Evolutionary conservation across 1,140 invertebrate species (phyloP), one percentile per base, ranked within the genome.

Genomic region (Sycobia sp.): DNA sequence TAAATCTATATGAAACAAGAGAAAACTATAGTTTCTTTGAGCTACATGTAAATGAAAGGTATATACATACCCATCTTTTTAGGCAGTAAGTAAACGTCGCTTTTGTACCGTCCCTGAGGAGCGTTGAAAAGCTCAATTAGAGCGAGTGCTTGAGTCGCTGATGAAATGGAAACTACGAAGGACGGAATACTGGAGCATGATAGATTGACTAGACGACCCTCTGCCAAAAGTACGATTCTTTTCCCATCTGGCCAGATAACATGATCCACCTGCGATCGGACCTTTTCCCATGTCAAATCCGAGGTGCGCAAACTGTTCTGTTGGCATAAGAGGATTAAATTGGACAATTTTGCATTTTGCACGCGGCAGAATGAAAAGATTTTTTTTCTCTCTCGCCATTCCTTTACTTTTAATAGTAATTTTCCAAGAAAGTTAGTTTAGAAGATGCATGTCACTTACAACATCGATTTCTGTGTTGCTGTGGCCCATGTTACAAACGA

Each of bases 401-500:
- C n/a, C n/a, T n/a, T n/a, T n/a, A n/a, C n/a, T n/a, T n/a, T n/a
- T n/a, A n/a, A n/a, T n/a, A n/a, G n/a, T n/a, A n/a, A n/a, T n/a
- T n/a, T n/a, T n/a, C n/a, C n/a, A n/a, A 39, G 14, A 39, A 39
- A 10, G 14, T 39, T 39, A 5, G 36, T 46, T 46, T 25, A 36
- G 38, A 10, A 16, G 8, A 50, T 4, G 13, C 32, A n/a, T n/a
- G n/a, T 56, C 67, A 87, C 89, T 82, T 85, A 93, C 92, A 65
- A 98, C 93, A 86, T 98, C 96, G 69, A 98, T 96, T 86, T 98
- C 96, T 16, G 95, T 98, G 82, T 98, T 98, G 51, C 94, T 97
- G 82, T 98, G 96, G 0, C 96, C 96, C 95, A 98, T 98, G 82
- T 98, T 98, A 81, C 95, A 97, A 0, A 98, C 89, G 58, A 98